Evolutionary conservation across 2,797 vertebrate species (phyloP), one percentile per base, ranked within the genome.

Genomic region (Agapornis canus): DNA sequence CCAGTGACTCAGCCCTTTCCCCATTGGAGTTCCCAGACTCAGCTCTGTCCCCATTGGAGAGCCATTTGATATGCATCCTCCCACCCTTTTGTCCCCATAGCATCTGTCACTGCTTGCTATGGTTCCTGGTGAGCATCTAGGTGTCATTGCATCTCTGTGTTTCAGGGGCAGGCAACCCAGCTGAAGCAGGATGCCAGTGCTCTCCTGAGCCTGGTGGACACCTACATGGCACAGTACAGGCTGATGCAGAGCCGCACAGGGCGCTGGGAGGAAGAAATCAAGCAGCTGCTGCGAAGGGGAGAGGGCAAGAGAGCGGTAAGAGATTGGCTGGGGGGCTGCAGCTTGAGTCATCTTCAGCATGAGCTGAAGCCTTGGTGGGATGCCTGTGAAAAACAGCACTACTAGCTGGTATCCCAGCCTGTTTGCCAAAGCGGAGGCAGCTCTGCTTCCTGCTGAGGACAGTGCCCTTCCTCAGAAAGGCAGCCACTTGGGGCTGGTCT

Each of bases 241-340:
- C 91, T 6, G 12, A 90, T 97, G 73, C 97, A 97, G 76, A 95
- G 92, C 83, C 95, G 52, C 26, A n/a, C 91, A 2, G 91, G 80
- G 35, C 89, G 1, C 54, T 97, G 97, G 97, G 97, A 98, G 60
- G 97, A 97, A 59, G 97, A 98, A 54, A 96, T 95, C 57, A 96
- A 90, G 73, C 42, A 95, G 76, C 92, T 98, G 56, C 88, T 98
- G 31, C 93, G 6, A 60, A 94, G 78, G 7, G 97, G 96, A 64
- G 97, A 98, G 73, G 66, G 87, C 5, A 78, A 96, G 75, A 96
- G 91, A 94, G 89, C 39, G 97, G 98, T 98, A 97, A 90, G 83
- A 17, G 29, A 6, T 20, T 72, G 79, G 9, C 77, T 40, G 47
- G 23, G 2, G 5, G 26, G 11, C 27, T 83, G 47, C 0, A 3